Evolutionary conservation across 2,888 invertebrate species (phyloP).

Genomic region (Sinhomidia bicolor): DNA sequence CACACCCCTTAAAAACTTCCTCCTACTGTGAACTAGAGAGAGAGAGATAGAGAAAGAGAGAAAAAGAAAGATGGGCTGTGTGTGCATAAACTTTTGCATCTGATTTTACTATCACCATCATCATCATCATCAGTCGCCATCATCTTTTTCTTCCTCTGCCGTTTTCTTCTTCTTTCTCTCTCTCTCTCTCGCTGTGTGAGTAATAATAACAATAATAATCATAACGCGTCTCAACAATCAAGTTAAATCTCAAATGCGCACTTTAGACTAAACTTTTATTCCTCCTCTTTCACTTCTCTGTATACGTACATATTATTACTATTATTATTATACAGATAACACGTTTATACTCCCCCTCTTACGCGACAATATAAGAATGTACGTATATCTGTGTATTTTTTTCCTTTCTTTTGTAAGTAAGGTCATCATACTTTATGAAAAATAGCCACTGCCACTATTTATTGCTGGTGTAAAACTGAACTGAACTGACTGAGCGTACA

Average conservation of each 20-base stretch:
- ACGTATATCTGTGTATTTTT: too few relatives aligned
- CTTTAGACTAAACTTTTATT: conserved; percentile 43
- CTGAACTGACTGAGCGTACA: too few relatives aligned
- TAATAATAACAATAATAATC: conserved; percentile 50
- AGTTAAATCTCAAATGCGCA: conserved; percentile 65
- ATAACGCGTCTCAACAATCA: conserved; percentile 57
- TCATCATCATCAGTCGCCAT: conserved; percentile 28
- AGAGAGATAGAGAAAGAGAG: too few relatives aligned
- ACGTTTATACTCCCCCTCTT: conserved; percentile 6
- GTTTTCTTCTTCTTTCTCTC: neutral
- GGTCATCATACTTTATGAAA: conserved; percentile 42
- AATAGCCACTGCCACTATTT: neutral
- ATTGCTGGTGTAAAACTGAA: conserved; percentile 9
- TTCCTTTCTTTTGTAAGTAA: neutral
- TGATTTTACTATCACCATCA: conserved; percentile 61
- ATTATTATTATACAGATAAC: too few relatives aligned
- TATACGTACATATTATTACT: too few relatives aligned
- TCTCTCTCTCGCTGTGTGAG: neutral
- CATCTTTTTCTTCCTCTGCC: neutral
- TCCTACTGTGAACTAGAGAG: too few relatives aligned
- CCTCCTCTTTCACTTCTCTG: neutral
- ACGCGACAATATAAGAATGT: conserved; percentile 11
- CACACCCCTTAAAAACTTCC: conserved; percentile 62
- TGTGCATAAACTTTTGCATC: conserved; percentile 66
- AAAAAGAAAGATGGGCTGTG: conserved; percentile 23